Evolutionary conservation across 2,113 vertebrate genomes (phyloP).

Genomic region (Pyrgilauda ruficollis): DNA sequence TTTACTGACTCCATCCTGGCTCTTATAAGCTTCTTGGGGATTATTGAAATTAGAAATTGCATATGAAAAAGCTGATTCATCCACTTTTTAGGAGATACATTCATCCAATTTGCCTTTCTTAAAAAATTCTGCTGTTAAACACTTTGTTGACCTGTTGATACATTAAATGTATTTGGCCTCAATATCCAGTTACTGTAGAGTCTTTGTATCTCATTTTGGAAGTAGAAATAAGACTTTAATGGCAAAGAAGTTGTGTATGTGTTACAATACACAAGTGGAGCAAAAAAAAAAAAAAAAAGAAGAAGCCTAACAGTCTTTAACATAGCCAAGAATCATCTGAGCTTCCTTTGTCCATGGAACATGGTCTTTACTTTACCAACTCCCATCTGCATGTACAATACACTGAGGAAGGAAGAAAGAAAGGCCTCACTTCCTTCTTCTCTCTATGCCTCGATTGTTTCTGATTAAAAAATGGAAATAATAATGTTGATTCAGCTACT

Average conservation of each 20-base stretch:
- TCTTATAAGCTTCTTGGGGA: slow-evolving; percentile 47
- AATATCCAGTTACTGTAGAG: not conserved
- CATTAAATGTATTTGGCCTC: not conserved
- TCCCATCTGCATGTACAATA: slow-evolving; percentile 9
- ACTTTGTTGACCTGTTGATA: not conserved
- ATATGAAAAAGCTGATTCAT: slow-evolving; percentile 58
- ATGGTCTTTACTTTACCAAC: slow-evolving; percentile 1
- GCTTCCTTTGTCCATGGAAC: not conserved
- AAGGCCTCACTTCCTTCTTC: slow-evolving; percentile 19
- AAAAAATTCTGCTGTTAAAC: not conserved
- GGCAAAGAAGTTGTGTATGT: not conserved
- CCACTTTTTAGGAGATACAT: slow-evolving; percentile 57
- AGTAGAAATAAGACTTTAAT: not conserved
- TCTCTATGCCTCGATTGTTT: slow-evolving; percentile 4
- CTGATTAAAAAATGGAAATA: slow-evolving; percentile 24
- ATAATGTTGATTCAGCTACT: slow-evolving; percentile 15
- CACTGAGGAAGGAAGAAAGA: slow-evolving; percentile 24
- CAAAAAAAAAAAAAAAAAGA: not conserved
- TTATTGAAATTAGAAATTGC: slow-evolving; percentile 56
- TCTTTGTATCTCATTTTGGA: not conserved
- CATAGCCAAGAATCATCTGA: not conserved
- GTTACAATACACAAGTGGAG: not conserved
- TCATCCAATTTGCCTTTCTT: slow-evolving; percentile 54
- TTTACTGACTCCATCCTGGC: slow-evolving; percentile 63
- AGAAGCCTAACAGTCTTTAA: not conserved